Conservation (phyloP, 1,140 invertebrate genomes). For the Euwallacea fornicatus region DNA sequence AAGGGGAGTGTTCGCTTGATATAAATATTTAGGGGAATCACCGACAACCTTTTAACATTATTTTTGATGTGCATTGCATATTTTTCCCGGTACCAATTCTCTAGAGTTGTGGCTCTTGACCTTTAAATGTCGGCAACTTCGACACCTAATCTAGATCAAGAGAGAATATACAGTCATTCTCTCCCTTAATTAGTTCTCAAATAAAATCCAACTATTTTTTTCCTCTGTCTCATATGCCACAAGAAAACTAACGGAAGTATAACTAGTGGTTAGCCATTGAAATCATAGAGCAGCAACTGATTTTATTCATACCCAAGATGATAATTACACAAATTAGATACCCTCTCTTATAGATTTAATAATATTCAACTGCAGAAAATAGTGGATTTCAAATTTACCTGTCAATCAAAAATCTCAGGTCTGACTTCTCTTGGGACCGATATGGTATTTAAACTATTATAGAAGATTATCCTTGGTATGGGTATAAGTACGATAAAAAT, state of each 20-base stretch:
- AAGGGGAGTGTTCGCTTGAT: too few species aligned
- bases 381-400: conserved; percentile 27
- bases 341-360: conserved; percentile 9
- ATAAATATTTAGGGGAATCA: too few species aligned
- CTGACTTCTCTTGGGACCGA: background rate
- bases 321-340: conserved; percentile 26
- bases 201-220: too few species aligned
- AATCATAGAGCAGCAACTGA: conserved; percentile 23
- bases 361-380: conserved; percentile 17
- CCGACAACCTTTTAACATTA: too few species aligned
- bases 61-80: too few species aligned
- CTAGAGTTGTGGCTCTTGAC: too few species aligned
- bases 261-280: conserved; percentile 4
- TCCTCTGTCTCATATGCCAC: too few species aligned
- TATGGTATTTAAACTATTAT: conserved; percentile 32
- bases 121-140: too few species aligned
- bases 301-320: background rate
- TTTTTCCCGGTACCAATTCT: too few species aligned
- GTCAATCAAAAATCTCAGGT: conserved; percentile 29
- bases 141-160: too few species aligned
- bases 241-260: conserved; percentile 20
- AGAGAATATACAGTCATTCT: too few species aligned
- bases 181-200: too few species aligned
- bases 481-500: background rate
- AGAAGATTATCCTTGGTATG: conserved; percentile 9